Evolutionary conservation across 2,888 invertebrate genomes (phyloP), one percentile per base, ranked within the genome.

Genomic region (Tenthredo livida): DNA sequence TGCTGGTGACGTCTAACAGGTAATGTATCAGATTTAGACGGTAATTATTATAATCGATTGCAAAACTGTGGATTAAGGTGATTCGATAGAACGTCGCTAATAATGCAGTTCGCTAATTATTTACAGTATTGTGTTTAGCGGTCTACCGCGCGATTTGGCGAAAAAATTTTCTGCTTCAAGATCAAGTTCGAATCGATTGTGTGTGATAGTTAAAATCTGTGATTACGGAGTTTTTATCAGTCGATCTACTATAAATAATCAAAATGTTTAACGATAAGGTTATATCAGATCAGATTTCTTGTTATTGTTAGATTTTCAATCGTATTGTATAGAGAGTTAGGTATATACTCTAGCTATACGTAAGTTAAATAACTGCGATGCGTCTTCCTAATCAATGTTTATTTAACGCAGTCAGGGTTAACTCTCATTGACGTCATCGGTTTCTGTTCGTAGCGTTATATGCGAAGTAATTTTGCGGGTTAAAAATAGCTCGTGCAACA

Each of bases 211-310:
- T 33, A 25, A 15, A 40, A 61, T 40, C 17, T 25, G 21, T 61
- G 80, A 80, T 80, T 80, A 80, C 40, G n/a, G 25, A 40, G 5
- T n/a, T 33, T 21, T 80, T 61, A 61, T 80, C 61, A 40, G 37
- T n/a, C 61, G 58, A 80, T 80, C 80, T 80, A 80, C 58, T 80
- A 61, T 40, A 61, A 61, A 80, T 61, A 80, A 80, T 80, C 80
- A 21, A 80, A 80, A 61, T 80, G 1, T 40, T 15, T 15, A 10
- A 61, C 37, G 80, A 80, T 80, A 80, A 80, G 21, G 43, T 61
- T 25, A 12, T 61, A 80, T 80, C 80, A 40, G 40, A 61, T 80
- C 80, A 61, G 61, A 80, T 80, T 80, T 80, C 29, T 80, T 61
- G 40, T 80, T 80, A 58, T 80, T 80, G 58, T 80, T 61, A 21